Evolutionary conservation across 2,797 vertebrate genomes (phyloP).

Genomic region (Gambusia yucatana): DNA sequence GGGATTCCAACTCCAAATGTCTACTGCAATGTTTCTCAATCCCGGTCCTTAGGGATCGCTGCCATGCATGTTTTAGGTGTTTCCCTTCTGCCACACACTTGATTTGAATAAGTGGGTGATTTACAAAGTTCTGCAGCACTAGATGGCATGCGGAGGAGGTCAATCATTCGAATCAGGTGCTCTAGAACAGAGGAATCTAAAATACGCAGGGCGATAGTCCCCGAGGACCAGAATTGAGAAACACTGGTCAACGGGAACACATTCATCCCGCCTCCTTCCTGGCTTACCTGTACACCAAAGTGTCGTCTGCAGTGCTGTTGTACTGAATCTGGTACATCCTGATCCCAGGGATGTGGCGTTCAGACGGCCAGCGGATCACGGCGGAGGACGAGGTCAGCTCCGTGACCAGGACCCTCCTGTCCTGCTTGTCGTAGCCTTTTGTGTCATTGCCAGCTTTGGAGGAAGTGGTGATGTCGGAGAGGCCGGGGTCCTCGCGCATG

Average conservation of each 20-base stretch:
- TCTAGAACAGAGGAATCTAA: no score
- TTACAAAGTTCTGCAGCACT: no score
- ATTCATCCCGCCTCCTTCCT: slow-evolving; percentile 12
- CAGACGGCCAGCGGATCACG: slow-evolving; percentile 92
- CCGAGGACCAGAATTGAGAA: no score
- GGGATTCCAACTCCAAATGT: slow-evolving; percentile 73
- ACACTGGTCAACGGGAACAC: slow-evolving; percentile 13
- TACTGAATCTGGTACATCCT: slow-evolving; percentile 98
- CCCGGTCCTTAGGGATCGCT: no score
- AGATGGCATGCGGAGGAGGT: no score
- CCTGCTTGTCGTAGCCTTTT: slow-evolving; percentile 86
- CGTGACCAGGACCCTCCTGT: slow-evolving; percentile 85
- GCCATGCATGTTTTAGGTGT: no score
- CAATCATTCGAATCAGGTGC: no score
- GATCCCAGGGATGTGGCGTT: slow-evolving; percentile 91
- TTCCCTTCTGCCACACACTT: no score
- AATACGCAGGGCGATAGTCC: no score
- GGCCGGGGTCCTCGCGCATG: slow-evolving; percentile 88
- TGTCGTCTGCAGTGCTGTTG: slow-evolving; percentile 93
- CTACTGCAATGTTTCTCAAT: slow-evolving; percentile 9
- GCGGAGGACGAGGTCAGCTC: slow-evolving; percentile 90
- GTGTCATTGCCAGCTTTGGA: slow-evolving; percentile 87
- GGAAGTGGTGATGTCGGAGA: slow-evolving; percentile 92
- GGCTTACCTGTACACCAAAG: slow-evolving; percentile 92
- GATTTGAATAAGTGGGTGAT: no score